Conservation (phyloP, 1,140 invertebrate genomes). For the Ceratina calcarata region DNA sequence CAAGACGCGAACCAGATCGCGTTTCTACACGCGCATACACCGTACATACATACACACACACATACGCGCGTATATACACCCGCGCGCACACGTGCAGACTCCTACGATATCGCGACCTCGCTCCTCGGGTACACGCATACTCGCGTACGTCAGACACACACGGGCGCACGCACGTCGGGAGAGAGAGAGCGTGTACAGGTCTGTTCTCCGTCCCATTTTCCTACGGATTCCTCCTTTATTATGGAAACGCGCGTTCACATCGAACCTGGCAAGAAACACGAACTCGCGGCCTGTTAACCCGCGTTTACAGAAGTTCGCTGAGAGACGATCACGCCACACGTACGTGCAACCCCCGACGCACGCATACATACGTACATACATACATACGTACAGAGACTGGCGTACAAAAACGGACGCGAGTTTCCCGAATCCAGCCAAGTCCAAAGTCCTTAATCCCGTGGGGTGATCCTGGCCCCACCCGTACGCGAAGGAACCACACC, state of each 20-base stretch:
- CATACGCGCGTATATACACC: background rate
- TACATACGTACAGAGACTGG: background rate
- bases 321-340: background rate
- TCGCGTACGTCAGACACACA: background rate
- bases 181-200: too few relatives aligned
- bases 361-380: background rate
- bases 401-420: slow-evolving; percentile 26
- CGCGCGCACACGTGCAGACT: background rate
- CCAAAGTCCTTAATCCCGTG: slow-evolving; percentile 73
- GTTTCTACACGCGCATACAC: slow-evolving; percentile 5
- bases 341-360: background rate
- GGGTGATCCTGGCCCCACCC: slow-evolving; percentile 71
- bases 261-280: too few relatives aligned
- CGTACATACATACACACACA: background rate
- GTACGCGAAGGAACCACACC: slow-evolving; percentile 73
- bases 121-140: background rate
- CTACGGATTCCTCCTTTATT: too few relatives aligned
- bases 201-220: too few relatives aligned
- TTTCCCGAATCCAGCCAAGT: slow-evolving; percentile 63
- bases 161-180: too few relatives aligned
- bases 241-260: too few relatives aligned
- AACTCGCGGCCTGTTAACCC: too few relatives aligned
- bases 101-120: too few relatives aligned
- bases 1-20: slow-evolving; percentile 5
- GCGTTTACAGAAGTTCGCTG: too few relatives aligned